phyloP scores from a whole-genome alignment of 2,797 vertebrate genomes.

The Apodemus agrarius region DNA sequence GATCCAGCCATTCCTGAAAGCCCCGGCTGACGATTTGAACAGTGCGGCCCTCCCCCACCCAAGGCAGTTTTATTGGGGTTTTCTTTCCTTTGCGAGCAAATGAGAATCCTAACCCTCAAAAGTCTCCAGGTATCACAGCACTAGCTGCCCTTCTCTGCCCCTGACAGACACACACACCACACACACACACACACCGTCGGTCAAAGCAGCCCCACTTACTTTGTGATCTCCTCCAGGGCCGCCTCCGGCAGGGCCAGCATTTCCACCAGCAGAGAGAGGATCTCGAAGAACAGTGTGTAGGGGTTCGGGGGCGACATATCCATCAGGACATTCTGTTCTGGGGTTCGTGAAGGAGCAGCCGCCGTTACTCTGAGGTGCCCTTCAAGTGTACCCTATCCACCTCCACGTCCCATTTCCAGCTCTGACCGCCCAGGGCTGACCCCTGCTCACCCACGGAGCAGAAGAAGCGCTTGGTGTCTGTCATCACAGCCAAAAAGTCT shows the following conservation, averaged over 20 bases:
- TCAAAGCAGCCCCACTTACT: conserved; percentile 51
- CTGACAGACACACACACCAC: too few relatives aligned
- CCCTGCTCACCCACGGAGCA: conserved; percentile 77
- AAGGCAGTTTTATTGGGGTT: not conserved
- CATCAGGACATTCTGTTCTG: conserved; percentile 70
- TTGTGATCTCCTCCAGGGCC: conserved; percentile 79
- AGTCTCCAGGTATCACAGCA: not conserved
- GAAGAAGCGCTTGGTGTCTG: conserved; percentile 74
- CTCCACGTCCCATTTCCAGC: not conserved
- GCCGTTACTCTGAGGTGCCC: conserved; percentile 1
- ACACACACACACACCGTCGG: too few relatives aligned
- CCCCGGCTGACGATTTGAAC: not conserved
- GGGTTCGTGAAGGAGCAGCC: conserved; percentile 40
- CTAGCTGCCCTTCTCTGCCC: not conserved
- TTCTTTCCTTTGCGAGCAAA: not conserved
- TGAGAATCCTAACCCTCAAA: not conserved
- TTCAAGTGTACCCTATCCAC: not conserved
- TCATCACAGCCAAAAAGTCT: conserved; percentile 80
- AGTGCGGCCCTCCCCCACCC: not conserved
- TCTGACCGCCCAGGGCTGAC: not conserved
- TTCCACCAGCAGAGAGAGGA: conserved; percentile 81
- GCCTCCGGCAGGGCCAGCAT: conserved; percentile 76
- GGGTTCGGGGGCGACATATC: conserved; percentile 58
- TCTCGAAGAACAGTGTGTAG: conserved; percentile 79
- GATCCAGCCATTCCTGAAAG: conserved; percentile 4